Conservation (phyloP, 2,888 invertebrate genomes). For the Nomada ferruginata region DNA sequence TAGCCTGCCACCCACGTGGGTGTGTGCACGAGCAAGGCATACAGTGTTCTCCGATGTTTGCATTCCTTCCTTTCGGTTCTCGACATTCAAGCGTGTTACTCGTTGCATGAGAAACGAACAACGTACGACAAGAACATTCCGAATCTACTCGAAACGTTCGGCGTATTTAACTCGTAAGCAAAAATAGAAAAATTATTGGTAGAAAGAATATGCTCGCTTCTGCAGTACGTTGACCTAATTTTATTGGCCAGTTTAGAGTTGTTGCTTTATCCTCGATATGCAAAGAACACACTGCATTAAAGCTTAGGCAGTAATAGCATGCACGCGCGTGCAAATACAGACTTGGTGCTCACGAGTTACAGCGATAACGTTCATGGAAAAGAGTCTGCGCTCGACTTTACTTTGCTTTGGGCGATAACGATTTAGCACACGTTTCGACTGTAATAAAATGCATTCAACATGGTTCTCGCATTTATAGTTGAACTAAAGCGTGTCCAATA, state of each 20-base stretch:
- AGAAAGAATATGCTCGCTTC: no score
- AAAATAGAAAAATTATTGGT: no score
- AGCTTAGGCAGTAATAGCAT: slow-evolving; percentile 73
- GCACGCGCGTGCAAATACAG: slow-evolving; percentile 63
- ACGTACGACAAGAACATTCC: neutral
- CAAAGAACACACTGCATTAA: slow-evolving; percentile 62
- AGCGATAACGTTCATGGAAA: slow-evolving; percentile 77
- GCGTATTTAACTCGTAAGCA: no score
- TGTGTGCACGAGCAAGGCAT: slow-evolving; percentile 66
- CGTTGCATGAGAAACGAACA: neutral
- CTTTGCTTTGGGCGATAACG: slow-evolving; percentile 73
- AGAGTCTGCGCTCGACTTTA: slow-evolving; percentile 55
- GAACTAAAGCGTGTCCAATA: no score
- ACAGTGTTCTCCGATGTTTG: slow-evolving; percentile 63
- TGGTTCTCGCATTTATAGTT: neutral
- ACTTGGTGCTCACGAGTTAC: slow-evolving; percentile 58
- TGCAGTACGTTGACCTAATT: no score
- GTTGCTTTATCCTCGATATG: no score
- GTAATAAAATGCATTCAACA: slow-evolving; percentile 19
- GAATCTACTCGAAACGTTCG: neutral
- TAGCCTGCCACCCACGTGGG: slow-evolving; percentile 74
- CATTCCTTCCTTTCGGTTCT: slow-evolving; percentile 63
- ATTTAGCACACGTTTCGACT: slow-evolving; percentile 33
- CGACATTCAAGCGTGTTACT: slow-evolving; percentile 39
- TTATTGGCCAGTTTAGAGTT: no score